Evolutionary conservation across 2,113 vertebrate genomes (phyloP).

Genomic region (Oreocharis arfaki): DNA sequence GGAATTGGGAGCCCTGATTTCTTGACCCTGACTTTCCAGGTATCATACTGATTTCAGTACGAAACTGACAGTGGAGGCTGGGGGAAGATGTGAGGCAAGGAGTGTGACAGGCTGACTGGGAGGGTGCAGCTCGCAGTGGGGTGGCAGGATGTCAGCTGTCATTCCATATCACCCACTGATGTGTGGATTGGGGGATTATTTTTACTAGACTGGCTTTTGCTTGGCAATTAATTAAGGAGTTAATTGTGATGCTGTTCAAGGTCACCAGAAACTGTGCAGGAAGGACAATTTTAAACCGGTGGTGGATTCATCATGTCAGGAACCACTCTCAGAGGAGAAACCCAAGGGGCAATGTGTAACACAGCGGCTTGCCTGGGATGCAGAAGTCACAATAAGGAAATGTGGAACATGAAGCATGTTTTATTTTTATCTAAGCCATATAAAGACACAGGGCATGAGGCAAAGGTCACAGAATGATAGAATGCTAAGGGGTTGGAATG

Average conservation of each 20-base stretch:
- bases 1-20: background rate
- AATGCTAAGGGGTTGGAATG: background rate
- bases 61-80: background rate
- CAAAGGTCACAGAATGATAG: background rate
- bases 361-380: too few relatives aligned
- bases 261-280: background rate
- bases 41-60: background rate
- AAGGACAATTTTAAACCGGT: background rate
- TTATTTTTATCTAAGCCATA: background rate
- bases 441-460: background rate
- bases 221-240: background rate
- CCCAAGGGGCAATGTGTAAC: background rate
- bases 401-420: rapidly evolving
- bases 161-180: background rate
- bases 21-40: too few relatives aligned
- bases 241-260: background rate
- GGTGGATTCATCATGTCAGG: rapidly evolving
- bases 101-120: background rate
- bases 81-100: background rate
- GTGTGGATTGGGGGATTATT: background rate
- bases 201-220: background rate
- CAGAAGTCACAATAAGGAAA: background rate
- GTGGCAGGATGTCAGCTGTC: background rate
- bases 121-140: background rate
- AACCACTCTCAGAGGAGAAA: rapidly evolving